Conservation (phyloP, 2,113 vertebrate species). For the Anas platyrhynchos region DNA sequence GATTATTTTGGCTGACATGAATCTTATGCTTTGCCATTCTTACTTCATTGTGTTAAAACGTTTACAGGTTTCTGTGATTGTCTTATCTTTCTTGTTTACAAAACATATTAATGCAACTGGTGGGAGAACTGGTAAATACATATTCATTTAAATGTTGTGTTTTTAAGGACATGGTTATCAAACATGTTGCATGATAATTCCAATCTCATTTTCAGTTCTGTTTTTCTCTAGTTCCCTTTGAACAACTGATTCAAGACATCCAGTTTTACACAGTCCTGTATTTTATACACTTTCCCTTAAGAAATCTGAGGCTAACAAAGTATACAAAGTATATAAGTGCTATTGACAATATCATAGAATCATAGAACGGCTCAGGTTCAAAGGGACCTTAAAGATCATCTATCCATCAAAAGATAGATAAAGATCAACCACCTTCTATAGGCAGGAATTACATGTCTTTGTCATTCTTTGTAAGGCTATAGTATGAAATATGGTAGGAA, state of each 20-base stretch:
- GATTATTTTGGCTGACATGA: not conserved
- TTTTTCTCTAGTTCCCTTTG: not conserved
- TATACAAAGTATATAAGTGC: not conserved
- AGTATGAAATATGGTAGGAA: not conserved
- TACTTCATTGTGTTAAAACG: not conserved
- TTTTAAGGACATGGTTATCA: not conserved
- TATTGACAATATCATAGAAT: not conserved
- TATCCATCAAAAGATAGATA: no score
- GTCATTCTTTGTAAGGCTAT: not conserved
- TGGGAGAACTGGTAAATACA: not conserved
- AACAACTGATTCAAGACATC: not conserved
- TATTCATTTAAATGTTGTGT: not conserved
- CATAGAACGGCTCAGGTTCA: no score
- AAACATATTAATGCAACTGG: not conserved
- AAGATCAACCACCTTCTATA: no score
- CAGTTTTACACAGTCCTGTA: not conserved
- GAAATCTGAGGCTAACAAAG: not conserved
- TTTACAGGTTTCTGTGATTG: not conserved
- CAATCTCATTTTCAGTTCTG: not conserved
- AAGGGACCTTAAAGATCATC: no score
- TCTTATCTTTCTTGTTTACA: constrained; percentile 10
- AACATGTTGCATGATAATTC: not conserved
- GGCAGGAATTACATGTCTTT: not conserved
- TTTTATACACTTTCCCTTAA: not conserved
- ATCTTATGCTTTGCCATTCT: not conserved